Conservation (phyloP, 2,797 vertebrate species). For the Ciconia nigra region DNA sequence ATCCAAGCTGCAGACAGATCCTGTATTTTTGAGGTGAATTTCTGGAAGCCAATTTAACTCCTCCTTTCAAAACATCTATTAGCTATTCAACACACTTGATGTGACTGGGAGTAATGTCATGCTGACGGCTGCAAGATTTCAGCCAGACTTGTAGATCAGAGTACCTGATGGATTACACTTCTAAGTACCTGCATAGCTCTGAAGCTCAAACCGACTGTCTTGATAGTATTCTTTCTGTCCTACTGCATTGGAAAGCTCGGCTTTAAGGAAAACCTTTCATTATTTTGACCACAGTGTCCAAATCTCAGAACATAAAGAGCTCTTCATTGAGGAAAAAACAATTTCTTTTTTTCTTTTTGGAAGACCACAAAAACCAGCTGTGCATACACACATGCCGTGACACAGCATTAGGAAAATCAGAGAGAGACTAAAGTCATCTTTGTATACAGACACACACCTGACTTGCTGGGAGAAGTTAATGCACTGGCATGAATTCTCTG, state of each 20-base stretch:
- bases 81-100: conserved; percentile 12
- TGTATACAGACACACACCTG: not conserved
- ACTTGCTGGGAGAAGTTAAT: not conserved
- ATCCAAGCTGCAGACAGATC: not conserved
- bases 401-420: not conserved
- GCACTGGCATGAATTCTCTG: not conserved
- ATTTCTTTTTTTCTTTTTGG: not conserved
- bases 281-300: not conserved
- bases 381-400: not conserved
- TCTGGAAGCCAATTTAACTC: conserved; percentile 12
- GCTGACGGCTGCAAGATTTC: conserved; percentile 64
- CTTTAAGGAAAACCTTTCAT: conserved; percentile 21
- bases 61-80: conserved; percentile 38
- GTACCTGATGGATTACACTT: conserved; percentile 47
- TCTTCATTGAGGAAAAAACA: not conserved
- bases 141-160: conserved; percentile 50
- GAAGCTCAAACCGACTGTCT: conserved; percentile 36
- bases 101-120: conserved; percentile 5
- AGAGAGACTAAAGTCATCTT: not conserved
- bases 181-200: conserved; percentile 39
- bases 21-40: not conserved
- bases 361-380: not conserved
- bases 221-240: conserved; percentile 6
- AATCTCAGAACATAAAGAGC: not conserved
- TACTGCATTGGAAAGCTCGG: not conserved